Evolutionary conservation across 2,888 invertebrate species (phyloP), one percentile per base, ranked within the genome.

Genomic region (Therioaphis trifolii): DNA sequence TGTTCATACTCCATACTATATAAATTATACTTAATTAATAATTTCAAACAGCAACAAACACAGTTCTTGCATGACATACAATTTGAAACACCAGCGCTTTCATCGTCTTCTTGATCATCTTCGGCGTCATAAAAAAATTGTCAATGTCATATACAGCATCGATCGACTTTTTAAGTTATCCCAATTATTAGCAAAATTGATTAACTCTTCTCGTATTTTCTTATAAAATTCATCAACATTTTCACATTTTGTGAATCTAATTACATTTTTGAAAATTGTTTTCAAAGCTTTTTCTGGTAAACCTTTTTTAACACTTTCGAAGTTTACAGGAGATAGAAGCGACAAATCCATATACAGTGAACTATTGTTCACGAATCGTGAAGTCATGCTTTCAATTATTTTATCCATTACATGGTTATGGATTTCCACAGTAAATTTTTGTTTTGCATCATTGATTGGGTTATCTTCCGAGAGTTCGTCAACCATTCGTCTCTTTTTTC

Each of bases 121-220:
- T 55, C 55, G 7, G n/a, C 55, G 21, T n/a, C 2, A 55, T 55
- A n/a, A n/a, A n/a, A n/a, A 55, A 55, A 21, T 55, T 55, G n/a
- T 55, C 21, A 55, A 55, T 21, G 21, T 55, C 1, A n/a, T n/a
- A n/a, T n/a, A n/a, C n/a, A n/a, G n/a, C 21, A 55, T 55, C 7
- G n/a, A 55, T 55, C 55, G 46, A 46, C 12, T 69, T 69, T 49
- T 69, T 24, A 46, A 69, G 9, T 69, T 69, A 69, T 69, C 46
- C 69, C 69, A 46, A 69, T 27, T 69, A 69, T 69, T 46, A 46
- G 1, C 46, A 69, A 69, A 69, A 69, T n/a, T 69, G n/a, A 46
- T n/a, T 46, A 46, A 69, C n/a, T 69, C 24, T 69, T 46, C 35
- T 66, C n/a, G 9, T 66, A 66, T n/a, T 66, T 35, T 66, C 27